Base-by-base conservation (phyloP, 1,140 invertebrate species). In the Drosophila chauvacae region DNA sequence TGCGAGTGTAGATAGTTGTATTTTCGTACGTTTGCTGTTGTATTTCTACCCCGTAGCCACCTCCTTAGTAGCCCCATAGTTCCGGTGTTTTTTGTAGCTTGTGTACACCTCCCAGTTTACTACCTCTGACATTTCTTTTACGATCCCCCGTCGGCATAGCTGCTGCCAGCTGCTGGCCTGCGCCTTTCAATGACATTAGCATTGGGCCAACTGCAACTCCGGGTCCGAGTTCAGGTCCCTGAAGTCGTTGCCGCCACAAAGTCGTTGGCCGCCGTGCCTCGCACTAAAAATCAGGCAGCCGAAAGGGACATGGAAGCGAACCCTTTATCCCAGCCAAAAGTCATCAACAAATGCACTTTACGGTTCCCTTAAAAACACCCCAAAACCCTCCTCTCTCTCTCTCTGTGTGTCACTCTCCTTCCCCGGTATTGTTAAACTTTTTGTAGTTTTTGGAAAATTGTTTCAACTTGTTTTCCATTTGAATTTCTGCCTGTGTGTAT, bases 101-200 rank as follows among this genome's bases (percentile, higher is more conserved):
- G 78, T 78, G 63, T 47, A 33, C 74, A 72, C 47, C 80, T 30
- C n/a, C 64, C 44, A 42, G 50, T 87, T 87, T 80, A 88, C 69
- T 79, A 78, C 78, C 87, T 80, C 26, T 79, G 87, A 33, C 69
- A 81, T 73, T 91, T 91, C 81, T 80, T 90, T 91, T 90, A 88
- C 74, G 85, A 88, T 88, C 62, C 83, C 70, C 79, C 65, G 53
- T 55, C 41, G 80, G 47, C 73, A 59, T 72, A 77, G 56, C 70
- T 76, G 68, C 72, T 75, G 83, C 69, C 23, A 23, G 83, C 69
- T 69, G 83, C 69, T 69, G 84, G 60, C 62, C 23, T 23, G 23
- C 77, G 62, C 72, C 87, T 88, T 83, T 80, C 84, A 88, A 83
- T 87, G 87, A 88, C 83, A 86, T 86, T 86, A 86, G 78, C 77